phyloP scores from a whole-genome alignment of 2,113 vertebrate species.

The Bos taurus region ARS-UCD2.0 NC_037340.1:46119501-46120000 shows the following conservation, averaged over 20 bases:
- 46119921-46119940: background rate
- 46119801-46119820: background rate
- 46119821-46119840: background rate
- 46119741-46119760: background rate
- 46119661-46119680: background rate
- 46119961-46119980: background rate
- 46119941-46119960: background rate
- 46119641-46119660: background rate
- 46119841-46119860: background rate
- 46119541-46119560: background rate
- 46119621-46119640: fast-evolving
- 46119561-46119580: background rate
- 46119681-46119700: background rate
- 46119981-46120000: background rate
- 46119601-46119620: no score
- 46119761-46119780: background rate
- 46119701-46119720: background rate
- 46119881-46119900: background rate
- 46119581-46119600: background rate
- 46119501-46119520: background rate
- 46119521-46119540: background rate
- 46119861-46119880: background rate
- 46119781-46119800: background rate
- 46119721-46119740: background rate
- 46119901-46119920: background rate